Evolutionary conservation across 2,888 invertebrate genomes (phyloP).

Genomic region (Holacanthella duospinosa): DNA sequence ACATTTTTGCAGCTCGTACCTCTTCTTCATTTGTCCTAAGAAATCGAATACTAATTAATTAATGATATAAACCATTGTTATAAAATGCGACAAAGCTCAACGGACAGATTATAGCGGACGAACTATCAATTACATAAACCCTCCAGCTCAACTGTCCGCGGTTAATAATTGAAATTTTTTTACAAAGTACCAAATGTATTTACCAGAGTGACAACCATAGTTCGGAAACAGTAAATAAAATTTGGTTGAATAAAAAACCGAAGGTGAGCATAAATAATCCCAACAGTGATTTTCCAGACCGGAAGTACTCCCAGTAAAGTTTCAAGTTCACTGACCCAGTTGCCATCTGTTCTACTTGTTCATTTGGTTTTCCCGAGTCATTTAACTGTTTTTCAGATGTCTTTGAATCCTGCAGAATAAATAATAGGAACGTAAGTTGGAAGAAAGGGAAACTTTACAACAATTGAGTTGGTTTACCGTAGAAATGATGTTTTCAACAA

Average conservation of each 20-base stretch:
- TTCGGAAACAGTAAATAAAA: conserved; percentile 23
- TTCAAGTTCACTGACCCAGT: conserved; percentile 31
- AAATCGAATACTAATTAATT: too few relatives aligned
- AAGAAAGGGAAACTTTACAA: too few relatives aligned
- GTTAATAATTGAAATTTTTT: background rate
- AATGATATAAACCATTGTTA: too few relatives aligned
- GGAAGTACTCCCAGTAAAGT: conserved; percentile 44
- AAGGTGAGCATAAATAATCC: conserved; percentile 22
- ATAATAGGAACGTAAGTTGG: too few relatives aligned
- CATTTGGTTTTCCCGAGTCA: conserved; percentile 23
- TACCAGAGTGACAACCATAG: conserved; percentile 34
- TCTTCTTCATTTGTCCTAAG: background rate
- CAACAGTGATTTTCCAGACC: conserved; percentile 18
- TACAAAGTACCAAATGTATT: background rate
- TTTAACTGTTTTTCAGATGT: conserved; percentile 4
- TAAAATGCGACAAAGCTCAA: too few relatives aligned
- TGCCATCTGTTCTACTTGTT: conserved; percentile 30
- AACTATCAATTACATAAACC: too few relatives aligned
- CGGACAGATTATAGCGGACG: too few relatives aligned
- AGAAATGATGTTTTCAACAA: background rate
- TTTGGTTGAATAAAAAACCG: conserved; percentile 24
- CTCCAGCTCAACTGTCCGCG: too few relatives aligned
- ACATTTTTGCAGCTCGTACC: background rate
- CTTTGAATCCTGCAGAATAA: background rate
- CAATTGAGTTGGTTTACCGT: background rate